These are phyloP conservation scores for Orchestia grillus DNA, from an alignment of 1,140 invertebrate species.

Conservation along the genomic window DNA sequence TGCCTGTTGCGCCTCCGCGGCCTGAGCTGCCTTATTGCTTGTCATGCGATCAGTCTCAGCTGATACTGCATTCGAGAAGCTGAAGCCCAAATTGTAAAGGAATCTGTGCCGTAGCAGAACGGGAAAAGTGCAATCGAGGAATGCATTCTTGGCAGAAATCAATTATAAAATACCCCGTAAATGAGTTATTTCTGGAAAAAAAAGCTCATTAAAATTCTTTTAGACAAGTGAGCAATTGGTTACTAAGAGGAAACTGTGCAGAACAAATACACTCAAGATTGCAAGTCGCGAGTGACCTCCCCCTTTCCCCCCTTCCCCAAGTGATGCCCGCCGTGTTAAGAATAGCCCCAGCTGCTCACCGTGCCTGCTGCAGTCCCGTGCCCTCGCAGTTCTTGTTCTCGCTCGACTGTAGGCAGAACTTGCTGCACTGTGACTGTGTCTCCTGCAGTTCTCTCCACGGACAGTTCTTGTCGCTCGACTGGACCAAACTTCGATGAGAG, in stretches of 20 bases:
- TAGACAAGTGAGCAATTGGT: not conserved
- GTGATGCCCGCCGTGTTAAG: not conserved
- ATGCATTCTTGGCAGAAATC: not conserved
- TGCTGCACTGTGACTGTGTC: not conserved
- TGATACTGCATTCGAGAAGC: no score
- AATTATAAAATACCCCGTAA: not conserved
- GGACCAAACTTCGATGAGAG: no score
- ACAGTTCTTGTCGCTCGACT: no score
- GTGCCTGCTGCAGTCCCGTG: not conserved
- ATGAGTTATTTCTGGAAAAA: not conserved
- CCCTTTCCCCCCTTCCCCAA: no score
- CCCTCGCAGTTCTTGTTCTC: not conserved
- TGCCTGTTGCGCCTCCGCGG: no score
- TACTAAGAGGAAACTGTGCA: not conserved
- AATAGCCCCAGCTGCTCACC: not conserved
- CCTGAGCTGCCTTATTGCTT: no score
- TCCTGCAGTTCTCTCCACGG: no score
- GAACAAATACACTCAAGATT: not conserved
- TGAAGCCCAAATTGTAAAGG: not conserved
- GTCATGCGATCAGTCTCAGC: no score
- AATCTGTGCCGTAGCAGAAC: not conserved
- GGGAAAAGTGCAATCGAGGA: not conserved
- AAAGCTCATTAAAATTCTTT: not conserved
- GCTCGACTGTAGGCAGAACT: not conserved
- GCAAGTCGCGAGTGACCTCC: not conserved